Conservation (phyloP, 2,888 invertebrate species). For the Tethea ocularis region DNA sequence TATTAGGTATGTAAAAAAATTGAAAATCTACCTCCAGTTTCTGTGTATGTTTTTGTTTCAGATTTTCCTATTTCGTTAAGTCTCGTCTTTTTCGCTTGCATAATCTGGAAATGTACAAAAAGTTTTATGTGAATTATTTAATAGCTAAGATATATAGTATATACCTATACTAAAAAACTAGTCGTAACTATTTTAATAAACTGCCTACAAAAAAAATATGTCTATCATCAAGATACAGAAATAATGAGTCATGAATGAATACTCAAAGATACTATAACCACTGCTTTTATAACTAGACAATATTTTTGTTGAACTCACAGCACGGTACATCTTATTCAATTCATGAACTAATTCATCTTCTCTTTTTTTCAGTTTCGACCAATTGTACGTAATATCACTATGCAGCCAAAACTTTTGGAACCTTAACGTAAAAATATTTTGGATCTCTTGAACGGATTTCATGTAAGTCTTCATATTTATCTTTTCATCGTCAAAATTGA, state of each 20-base stretch:
- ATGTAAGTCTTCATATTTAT: slow-evolving; percentile 34
- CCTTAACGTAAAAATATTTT: slow-evolving; percentile 33
- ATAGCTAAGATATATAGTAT: too few species aligned
- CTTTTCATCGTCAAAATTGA: slow-evolving; percentile 29
- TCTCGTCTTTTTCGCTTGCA: not conserved
- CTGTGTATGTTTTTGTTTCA: not conserved
- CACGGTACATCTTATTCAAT: slow-evolving; percentile 35
- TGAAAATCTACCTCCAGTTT: too few species aligned
- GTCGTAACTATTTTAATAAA: too few species aligned
- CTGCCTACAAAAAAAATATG: too few species aligned
- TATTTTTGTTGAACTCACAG: slow-evolving; percentile 24
- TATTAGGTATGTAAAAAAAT: too few species aligned
- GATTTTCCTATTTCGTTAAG: not conserved
- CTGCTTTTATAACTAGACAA: too few species aligned
- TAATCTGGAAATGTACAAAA: not conserved
- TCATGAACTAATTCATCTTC: slow-evolving; percentile 36
- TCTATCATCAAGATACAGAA: too few species aligned
- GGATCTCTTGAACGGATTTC: slow-evolving; percentile 31
- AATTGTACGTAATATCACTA: slow-evolving; percentile 30
- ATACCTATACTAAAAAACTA: too few species aligned
- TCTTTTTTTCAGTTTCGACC: slow-evolving; percentile 32
- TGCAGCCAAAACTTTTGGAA: slow-evolving; percentile 40
- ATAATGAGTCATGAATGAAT: too few species aligned
- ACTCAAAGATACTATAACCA: too few species aligned
- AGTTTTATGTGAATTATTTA: too few species aligned